A percentile compares a stretch with the other conserved stretches of the same genome.
phyloP scores from a whole-genome alignment of 1,140 invertebrate genomes.

The Hylaeus anthracinus region DNA sequence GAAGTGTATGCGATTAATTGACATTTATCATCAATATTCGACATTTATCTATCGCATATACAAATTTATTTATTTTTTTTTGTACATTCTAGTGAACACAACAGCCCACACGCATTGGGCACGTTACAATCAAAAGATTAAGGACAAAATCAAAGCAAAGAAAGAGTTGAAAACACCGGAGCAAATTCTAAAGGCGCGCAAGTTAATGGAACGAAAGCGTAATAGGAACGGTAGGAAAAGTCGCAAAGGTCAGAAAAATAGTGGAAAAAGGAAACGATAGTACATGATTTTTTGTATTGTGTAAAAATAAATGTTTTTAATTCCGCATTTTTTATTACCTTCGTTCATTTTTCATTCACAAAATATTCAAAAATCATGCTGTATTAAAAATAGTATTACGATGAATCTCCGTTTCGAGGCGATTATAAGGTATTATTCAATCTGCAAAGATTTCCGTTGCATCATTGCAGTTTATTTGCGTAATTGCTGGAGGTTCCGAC shows the following conservation, averaged over 20 bases:
- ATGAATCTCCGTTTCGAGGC: neutral
- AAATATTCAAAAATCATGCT: neutral
- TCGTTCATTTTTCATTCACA: neutral
- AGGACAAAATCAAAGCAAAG: conserved; percentile 77
- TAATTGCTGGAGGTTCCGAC: conserved; percentile 22
- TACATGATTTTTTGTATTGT: neutral
- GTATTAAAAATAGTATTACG: conserved; percentile 1
- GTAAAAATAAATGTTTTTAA: neutral
- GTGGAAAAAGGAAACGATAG: conserved; percentile 66
- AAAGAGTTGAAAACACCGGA: conserved; percentile 86
- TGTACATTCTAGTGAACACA: conserved; percentile 70
- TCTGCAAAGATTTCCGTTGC: conserved; percentile 45
- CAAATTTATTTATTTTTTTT: conserved; percentile 5
- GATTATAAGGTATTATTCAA: conserved; percentile 29
- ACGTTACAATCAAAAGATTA: conserved; percentile 84
- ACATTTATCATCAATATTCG: conserved; percentile 5
- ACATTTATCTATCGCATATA: neutral
- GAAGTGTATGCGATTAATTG: conserved; percentile 66
- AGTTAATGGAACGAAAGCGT: conserved; percentile 81
- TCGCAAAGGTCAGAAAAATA: conserved; percentile 62
- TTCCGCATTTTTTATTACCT: neutral
- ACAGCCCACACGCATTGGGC: conserved; percentile 82
- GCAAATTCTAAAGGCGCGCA: conserved; percentile 86
- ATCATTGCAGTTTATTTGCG: conserved; percentile 41
- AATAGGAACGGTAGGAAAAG: conserved; percentile 74